Evolutionary conservation across 2,888 invertebrate species (phyloP), one percentile per base, ranked within the genome.

Genomic region (Tenthredo mesomela): DNA sequence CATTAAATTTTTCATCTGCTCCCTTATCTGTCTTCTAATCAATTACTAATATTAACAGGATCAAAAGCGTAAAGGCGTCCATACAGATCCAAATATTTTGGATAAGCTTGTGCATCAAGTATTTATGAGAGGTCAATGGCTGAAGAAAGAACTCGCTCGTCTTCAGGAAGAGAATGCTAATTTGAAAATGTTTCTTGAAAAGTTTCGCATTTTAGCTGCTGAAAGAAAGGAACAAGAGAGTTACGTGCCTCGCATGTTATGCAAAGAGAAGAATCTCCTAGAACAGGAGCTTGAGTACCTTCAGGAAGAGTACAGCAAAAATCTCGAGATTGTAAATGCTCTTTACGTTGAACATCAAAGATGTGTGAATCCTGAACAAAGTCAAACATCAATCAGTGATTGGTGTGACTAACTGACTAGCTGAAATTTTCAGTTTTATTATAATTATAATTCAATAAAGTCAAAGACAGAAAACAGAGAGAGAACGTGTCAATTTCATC

Each of bases 51-150:
- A 77, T 61, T 10, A 80, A 70, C 82, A 82, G 82, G 67, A 82
- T 33, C 82, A 82, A 58, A 82, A 33, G 47, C 82, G 82, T 9
- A 70, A 65, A n/a, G 70, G 70, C 29, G 67, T 65, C 67, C 80
- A 80, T 40, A 15, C 80, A 21, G 50, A 85, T 15, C 84, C 86
- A 25, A 84, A 87, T 71, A 47, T 65, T 1, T 40, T 86, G 6
- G 88, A 89, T 43, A 89, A 88, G 67, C 71, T 88, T 65, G 82
- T 86, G n/a, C 88, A 89, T 47, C 88, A 87, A 84, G 86, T 87
- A 25, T 88, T 88, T 67, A 88, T 88, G 86, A 86, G 88, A 7
- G 87, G 88, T 6, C 88, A 88, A 77, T 89, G 89, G 89, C 70
- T 89, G 33, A 88, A 89, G 65, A 87, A 88, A 43, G 89, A 89